Evolutionary conservation across 92 coral and sea anemone genomes (phyloP).

Genomic region (Montipora capitata): DNA sequence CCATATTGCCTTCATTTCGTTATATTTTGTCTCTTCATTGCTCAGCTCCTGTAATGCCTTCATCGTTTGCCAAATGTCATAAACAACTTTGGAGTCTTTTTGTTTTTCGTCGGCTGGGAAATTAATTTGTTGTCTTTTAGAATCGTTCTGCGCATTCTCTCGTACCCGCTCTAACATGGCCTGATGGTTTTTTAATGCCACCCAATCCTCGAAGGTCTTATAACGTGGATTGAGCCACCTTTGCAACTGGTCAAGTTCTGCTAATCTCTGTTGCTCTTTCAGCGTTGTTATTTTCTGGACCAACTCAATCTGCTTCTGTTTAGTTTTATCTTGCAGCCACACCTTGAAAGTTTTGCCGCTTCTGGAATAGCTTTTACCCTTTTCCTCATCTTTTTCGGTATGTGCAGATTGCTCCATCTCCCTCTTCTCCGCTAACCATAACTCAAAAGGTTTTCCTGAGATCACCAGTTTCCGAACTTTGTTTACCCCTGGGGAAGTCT

Average conservation of each 20-base stretch:
- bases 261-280: constrained; percentile 71
- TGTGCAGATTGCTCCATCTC: constrained; percentile 35
- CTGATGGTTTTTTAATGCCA: constrained; percentile 86
- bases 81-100: constrained; percentile 89
- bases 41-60: constrained; percentile 86
- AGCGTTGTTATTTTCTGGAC: constrained; percentile 85
- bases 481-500: constrained; percentile 8
- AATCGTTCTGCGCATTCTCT: constrained; percentile 79
- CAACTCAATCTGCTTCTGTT: constrained; percentile 77
- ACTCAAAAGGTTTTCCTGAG: constrained; percentile 78
- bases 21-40: constrained; percentile 83
- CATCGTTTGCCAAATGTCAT: constrained; percentile 93
- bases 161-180: constrained; percentile 83
- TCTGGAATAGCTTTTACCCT: constrained; percentile 44
- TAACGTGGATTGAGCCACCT: constrained; percentile 85
- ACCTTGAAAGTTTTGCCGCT: constrained; percentile 89
- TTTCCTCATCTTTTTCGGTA: constrained; percentile 12
- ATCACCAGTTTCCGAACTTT: constrained; percentile 61
- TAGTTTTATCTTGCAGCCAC: constrained; percentile 92
- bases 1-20: constrained; percentile 96
- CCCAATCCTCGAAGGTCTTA: constrained; percentile 96
- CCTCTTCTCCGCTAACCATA: constrained; percentile 92
- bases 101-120: constrained; percentile 76
- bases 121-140: constrained; percentile 43
- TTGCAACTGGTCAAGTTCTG: constrained; percentile 71